Evolutionary conservation across 2,113 vertebrate genomes (phyloP), one percentile per base, ranked within the genome.

Genomic region (Seriola dumerili): DNA sequence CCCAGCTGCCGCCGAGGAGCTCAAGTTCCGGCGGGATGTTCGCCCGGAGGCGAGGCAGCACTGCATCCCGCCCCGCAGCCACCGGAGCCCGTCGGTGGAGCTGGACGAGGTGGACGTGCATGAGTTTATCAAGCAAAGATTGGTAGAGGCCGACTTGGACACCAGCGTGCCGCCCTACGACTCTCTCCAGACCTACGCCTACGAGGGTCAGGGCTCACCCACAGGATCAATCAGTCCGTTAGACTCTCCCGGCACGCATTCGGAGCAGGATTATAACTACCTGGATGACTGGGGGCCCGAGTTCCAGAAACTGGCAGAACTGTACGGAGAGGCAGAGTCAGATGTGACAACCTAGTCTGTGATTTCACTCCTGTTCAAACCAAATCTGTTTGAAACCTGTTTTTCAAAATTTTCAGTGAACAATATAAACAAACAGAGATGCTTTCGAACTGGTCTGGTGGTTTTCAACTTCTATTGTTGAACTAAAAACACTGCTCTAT

Each of bases 141-240:
- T 99, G 90, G 95, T 91, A n/a, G 97, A 98, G 87, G 98, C 98
- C 0, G 97, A 99, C 86, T 83, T 95, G 69, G 98, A 99, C 89
- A 95, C 93, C 52, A 97, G 96, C 0, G 97, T 97, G 3, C 98
- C 98, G 8, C 98, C 98, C 0, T 99, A 99, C 74, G 98, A 99
- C 94, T 99, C 98, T 10, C 95, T 99, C 64, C 98, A 99, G 94
- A 99, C 97, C 73, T 99, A 98, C 3, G 97, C 98, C 2, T 99
- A 97, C 10, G 98, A 99, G 88, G 98, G 98, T 38, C 96, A 96
- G 77, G 95, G 97, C 16, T 99, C 98, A 1, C 96, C 96, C 67
- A 92, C 96, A 1, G 98, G 98, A 3, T 97, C 98, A 59, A 95
- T 99, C 93, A 99, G 98, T 89, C 98, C 97, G 0, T 90, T 99